Evolutionary conservation across 2,888 invertebrate species (phyloP).

Genomic region (Synanthedon tipuliformis): DNA sequence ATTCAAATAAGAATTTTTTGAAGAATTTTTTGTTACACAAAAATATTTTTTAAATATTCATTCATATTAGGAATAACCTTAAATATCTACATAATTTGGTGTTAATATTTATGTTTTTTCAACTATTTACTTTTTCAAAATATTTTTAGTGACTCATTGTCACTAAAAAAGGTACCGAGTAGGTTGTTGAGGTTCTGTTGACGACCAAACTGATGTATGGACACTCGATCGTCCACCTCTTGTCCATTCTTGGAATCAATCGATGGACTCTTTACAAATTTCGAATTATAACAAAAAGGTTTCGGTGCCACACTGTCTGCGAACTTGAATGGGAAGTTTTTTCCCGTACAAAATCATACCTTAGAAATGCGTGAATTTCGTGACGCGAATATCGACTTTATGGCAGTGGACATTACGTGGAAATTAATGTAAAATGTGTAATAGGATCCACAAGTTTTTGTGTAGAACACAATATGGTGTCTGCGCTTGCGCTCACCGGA

Average conservation of each 20-base stretch:
- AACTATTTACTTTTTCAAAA: too few relatives aligned
- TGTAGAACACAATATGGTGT: constrained; percentile 52
- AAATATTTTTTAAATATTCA: too few relatives aligned
- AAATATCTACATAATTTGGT: too few relatives aligned
- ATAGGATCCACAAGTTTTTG: constrained; percentile 36
- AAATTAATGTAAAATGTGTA: constrained; percentile 9
- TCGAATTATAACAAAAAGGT: constrained; percentile 50
- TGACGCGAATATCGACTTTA: constrained; percentile 29
- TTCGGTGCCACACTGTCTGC: constrained; percentile 65
- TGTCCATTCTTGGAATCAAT: constrained; percentile 49
- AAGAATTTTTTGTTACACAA: too few relatives aligned
- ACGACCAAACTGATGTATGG: too few relatives aligned
- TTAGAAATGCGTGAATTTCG: constrained; percentile 48
- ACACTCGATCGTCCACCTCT: not conserved
- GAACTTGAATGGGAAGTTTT: constrained; percentile 54
- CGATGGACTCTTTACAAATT: constrained; percentile 34
- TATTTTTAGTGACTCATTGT: too few relatives aligned
- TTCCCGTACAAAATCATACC: constrained; percentile 40
- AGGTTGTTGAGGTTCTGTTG: too few relatives aligned
- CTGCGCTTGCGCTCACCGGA: constrained; percentile 42
- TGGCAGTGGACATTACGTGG: constrained; percentile 3
- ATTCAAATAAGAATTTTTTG: too few relatives aligned
- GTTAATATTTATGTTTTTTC: too few relatives aligned
- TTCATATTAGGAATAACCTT: too few relatives aligned
- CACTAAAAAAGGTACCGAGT: too few relatives aligned